Evolutionary conservation across 2,888 invertebrate genomes (phyloP), one percentile per base, ranked within the genome.

Genomic region (Leistus spinibarbis): DNA sequence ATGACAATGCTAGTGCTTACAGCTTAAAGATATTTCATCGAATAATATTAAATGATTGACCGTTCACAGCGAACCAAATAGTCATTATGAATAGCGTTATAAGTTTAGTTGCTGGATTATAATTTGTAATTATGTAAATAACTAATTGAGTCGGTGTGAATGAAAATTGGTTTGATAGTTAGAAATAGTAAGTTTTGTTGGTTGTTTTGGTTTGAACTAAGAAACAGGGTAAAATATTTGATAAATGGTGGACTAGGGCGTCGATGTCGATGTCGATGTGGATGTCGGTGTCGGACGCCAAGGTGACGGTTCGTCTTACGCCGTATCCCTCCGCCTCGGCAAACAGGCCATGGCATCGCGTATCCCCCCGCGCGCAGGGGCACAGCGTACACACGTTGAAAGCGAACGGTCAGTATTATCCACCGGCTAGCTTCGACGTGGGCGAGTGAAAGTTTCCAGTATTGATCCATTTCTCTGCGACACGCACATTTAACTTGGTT

Each of bases 391-490:
- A 40, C 56, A 16, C 23, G 72, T 72, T 56, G 72, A 65, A 64
- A 57, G 66, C 56, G 72, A 17, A 54, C 65, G 64, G 66, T 53
- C 57, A 57, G 60, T 60, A 22, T n/a, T n/a, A n/a, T 57, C 69
- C 56, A 54, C 23, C 57, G 54, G 69, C 24, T 20, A 62, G 23
- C 64, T 53, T 40, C 40, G 23, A 23, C 27, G 27, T 22, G 24
- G 27, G 64, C 64, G 64, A 64, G 27, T 16, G 27, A 22, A 22
- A 22, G 23, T 24, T 23, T 64, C 66, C 13, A 65, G 72, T 72
- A 72, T 72, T 72, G 72, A 72, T 72, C 72, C 66, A 57, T 72
- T 66, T 65, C 54, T 57, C 64, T 65, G 71, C 57, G 65, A 56
- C 64, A 71, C 71, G 54, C 54, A 71, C 56, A 64, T 54, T 23